Conservation (phyloP, 2,113 vertebrate genomes). For the Embiotoca jacksoni region DNA sequence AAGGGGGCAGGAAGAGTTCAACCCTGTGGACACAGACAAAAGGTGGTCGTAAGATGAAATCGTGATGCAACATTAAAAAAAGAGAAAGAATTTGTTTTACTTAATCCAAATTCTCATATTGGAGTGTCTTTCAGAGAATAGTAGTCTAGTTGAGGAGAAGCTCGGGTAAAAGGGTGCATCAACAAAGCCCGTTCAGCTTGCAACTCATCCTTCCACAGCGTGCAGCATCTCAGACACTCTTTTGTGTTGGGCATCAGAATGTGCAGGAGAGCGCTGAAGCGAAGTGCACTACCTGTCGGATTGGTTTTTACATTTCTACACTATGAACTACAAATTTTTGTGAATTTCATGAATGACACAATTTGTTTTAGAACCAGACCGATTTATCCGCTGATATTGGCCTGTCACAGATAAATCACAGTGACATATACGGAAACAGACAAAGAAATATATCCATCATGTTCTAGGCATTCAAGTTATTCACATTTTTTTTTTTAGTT, state of each 20-base stretch:
- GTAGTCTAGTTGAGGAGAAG: conserved; percentile 1
- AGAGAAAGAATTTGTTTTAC: background rate
- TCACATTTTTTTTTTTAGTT: no score
- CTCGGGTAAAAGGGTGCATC: conserved; percentile 17
- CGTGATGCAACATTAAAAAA: background rate
- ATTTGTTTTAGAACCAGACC: no score
- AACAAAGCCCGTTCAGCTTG: conserved; percentile 39
- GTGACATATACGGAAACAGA: no score
- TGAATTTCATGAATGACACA: no score
- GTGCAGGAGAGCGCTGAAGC: conserved; percentile 20
- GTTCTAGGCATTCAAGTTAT: no score
- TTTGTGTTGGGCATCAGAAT: conserved; percentile 28
- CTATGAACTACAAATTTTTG: background rate
- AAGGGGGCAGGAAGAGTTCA: conserved; percentile 68
- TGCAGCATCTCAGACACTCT: conserved; percentile 18
- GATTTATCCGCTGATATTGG: no score
- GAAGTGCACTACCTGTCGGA: background rate
- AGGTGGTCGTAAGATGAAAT: background rate
- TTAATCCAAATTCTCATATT: conserved; percentile 10
- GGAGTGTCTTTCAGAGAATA: background rate
- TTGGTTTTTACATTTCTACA: conserved; percentile 4
- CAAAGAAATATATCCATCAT: no score
- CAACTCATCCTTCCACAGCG: conserved; percentile 28
- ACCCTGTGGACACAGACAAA: conserved; percentile 63
- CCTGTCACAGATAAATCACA: no score